Conservation (phyloP, 2,113 vertebrate genomes). For the Morphnarchus princeps region DNA sequence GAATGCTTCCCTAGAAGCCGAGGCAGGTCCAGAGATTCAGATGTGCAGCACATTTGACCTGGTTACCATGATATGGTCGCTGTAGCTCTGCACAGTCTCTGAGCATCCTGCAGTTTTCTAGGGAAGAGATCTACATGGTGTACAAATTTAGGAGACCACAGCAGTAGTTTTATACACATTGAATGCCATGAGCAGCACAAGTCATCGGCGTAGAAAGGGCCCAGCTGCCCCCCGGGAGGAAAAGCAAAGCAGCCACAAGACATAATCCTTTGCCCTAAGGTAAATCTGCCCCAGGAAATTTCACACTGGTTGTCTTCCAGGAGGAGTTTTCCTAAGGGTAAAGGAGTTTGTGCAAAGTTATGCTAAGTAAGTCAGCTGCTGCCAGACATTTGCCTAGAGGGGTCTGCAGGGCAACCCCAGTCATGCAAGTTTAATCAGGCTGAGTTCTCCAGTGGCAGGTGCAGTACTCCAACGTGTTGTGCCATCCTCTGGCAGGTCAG, state of each 20-base stretch:
- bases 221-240: background rate
- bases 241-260: background rate
- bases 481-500: background rate
- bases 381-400: slow-evolving; percentile 40
- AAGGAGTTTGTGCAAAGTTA: background rate
- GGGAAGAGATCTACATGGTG: background rate
- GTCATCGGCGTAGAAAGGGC: rapidly evolving
- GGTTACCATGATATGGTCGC: background rate
- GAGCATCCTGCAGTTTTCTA: background rate
- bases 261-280: background rate
- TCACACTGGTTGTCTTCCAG: background rate
- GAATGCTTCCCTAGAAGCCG: background rate
- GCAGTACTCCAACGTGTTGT: background rate
- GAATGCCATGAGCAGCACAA: background rate
- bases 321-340: background rate
- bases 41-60: background rate
- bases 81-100: background rate
- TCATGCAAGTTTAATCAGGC: background rate
- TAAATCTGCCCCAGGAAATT: slow-evolving; percentile 27
- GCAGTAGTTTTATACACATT: background rate
- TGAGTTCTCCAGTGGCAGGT: background rate
- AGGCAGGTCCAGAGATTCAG: background rate
- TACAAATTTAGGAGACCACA: background rate
- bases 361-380: slow-evolving; percentile 16
- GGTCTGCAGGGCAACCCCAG: background rate